Evolutionary conservation across 2,797 vertebrate species (phyloP).

Genomic region (Agapornis canus): DNA sequence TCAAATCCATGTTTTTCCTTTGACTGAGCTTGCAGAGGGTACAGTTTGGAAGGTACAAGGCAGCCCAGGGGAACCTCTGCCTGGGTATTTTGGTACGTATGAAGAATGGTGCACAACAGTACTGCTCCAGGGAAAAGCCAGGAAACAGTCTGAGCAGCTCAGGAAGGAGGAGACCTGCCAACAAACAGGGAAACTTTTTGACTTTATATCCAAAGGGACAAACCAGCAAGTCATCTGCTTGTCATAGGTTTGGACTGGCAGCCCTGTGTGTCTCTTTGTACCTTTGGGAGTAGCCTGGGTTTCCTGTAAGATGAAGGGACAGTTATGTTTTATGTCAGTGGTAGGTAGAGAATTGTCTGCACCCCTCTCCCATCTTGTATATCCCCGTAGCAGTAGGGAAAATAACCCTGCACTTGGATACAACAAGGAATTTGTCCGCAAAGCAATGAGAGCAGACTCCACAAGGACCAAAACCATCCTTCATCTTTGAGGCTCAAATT

Average conservation of each 20-base stretch:
- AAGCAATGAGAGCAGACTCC: not conserved
- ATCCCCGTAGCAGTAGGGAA: not conserved
- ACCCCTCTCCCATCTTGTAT: not conserved
- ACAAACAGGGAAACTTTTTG: not conserved
- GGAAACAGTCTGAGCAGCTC: not conserved
- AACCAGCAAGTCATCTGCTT: not conserved
- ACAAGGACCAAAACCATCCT: not conserved
- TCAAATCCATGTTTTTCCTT: not conserved
- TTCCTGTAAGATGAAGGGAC: not conserved
- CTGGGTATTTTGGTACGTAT: accelerated
- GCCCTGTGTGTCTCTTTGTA: not conserved
- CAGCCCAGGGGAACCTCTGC: not conserved
- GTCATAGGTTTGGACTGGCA: not conserved
- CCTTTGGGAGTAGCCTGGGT: not conserved
- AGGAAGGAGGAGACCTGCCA: not conserved
- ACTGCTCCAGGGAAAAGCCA: not conserved
- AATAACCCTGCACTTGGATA: not conserved
- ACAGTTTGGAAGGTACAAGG: not conserved
- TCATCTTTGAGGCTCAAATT: not conserved
- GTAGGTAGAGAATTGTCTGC: not conserved
- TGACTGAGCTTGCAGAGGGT: too few relatives aligned
- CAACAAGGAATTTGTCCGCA: not conserved
- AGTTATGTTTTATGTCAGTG: not conserved
- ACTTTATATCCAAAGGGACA: not conserved
- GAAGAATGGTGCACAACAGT: not conserved